Base-by-base conservation (phyloP, 2,797 vertebrate species). In the Takifugu rubripes region DNA sequence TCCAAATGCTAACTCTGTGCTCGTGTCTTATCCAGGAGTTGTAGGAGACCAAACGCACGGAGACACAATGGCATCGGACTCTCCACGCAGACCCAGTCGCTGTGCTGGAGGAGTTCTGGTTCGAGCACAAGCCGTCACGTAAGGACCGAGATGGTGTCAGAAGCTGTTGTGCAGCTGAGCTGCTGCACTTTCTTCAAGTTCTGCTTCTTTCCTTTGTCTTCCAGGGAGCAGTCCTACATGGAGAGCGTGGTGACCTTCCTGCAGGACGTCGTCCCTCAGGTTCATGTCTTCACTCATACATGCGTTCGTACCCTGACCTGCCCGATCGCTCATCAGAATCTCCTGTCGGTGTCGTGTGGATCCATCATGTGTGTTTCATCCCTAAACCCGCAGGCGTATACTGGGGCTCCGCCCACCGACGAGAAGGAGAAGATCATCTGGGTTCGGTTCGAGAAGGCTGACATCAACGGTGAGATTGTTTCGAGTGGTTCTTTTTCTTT, bases 261-360 rank as follows among this genome's bases (percentile, higher is more conserved):
- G 29, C 97, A 99, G 74, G 97, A 99, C 84, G 96, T 99, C 27
- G 97, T 99, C 25, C 97, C 97, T 1, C 97, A 99, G 94, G 97
- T 98, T 87, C 42, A 1, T 27, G 17, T 49, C 5, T 49, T 49
- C 14, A 17, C 46, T 21, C 21, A 21, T 21, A 21, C 21, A 21
- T 21, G 21, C 21, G 21, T 21, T 21, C 21, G 10, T 33, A 33
- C 31, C 10, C 7, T 9, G 10, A 33, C 31, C 31, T 33, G 31
- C 31, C 31, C 10, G 8, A 33, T 33, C 10, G 31, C 31, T 33
- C 9, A 0, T 33, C 7, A 10, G 31, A 33, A 33, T 10, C 31
- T 33, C 31, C 31, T 33, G 31, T 33, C 31, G 8, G 31, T 33
- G 8, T 10, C 10, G 31, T 29, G 5, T 29, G 27, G 8, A 3